Conservation (phyloP, 2,888 invertebrate genomes). For the Shargacucullia verbasci region DNA sequence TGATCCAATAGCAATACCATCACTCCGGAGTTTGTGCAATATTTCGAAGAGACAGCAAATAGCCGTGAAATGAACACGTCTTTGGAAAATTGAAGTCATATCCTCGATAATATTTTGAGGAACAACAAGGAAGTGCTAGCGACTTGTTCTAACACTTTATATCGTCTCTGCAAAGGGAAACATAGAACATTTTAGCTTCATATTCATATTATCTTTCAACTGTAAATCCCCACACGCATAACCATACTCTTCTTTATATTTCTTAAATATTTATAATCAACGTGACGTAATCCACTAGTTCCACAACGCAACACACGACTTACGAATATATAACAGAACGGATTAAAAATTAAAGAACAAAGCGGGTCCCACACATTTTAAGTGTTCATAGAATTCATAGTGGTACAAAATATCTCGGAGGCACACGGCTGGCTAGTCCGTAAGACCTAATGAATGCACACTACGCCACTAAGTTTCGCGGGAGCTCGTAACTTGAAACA, state of each 20-base stretch:
- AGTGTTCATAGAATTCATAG: slow-evolving; percentile 19
- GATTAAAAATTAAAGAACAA: slow-evolving; percentile 37
- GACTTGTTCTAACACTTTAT: slow-evolving; percentile 5
- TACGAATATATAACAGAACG: slow-evolving; percentile 5
- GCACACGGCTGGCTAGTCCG: slow-evolving; percentile 13
- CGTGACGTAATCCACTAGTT: not conserved
- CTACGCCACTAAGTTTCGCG: slow-evolving; percentile 27
- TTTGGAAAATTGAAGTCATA: slow-evolving; percentile 70
- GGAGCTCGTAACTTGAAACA: slow-evolving; percentile 45
- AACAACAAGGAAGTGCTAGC: slow-evolving; percentile 30
- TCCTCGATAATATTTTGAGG: slow-evolving; percentile 52
- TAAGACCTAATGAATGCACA: slow-evolving; percentile 25
- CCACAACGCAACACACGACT: slow-evolving; percentile 2
- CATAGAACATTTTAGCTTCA: too few species aligned
- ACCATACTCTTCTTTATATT: not conserved
- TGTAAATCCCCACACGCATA: too few species aligned
- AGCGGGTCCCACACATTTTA: slow-evolving; percentile 29
- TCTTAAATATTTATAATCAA: not conserved
- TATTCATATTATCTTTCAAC: too few species aligned
- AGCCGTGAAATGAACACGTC: slow-evolving; percentile 72
- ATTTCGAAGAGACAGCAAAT: slow-evolving; percentile 62
- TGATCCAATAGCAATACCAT: not conserved
- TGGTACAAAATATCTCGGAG: slow-evolving; percentile 27
- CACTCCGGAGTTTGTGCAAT: slow-evolving; percentile 37
- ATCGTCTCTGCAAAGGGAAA: too few species aligned